Conservation (phyloP, 2,797 vertebrate genomes). For the Falco biarmicus region DNA sequence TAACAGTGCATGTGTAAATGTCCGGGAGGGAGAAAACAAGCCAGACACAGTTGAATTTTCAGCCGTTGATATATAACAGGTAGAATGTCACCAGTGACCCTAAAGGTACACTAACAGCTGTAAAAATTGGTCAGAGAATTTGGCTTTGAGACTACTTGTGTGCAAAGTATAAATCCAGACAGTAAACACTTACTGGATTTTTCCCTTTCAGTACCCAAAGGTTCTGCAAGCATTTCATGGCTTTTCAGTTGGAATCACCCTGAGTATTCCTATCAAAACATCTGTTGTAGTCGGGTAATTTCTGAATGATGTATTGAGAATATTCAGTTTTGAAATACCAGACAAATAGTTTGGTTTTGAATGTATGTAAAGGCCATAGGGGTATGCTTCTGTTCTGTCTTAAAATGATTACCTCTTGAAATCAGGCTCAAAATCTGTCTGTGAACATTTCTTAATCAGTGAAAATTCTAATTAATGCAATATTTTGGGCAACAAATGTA, state of each 20-base stretch:
- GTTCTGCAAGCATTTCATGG: neutral
- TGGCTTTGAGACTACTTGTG: neutral
- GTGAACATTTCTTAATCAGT: neutral
- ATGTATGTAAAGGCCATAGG: neutral
- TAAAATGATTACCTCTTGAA: neutral
- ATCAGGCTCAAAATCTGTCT: neutral
- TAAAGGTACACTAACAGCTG: neutral
- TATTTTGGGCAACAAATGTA: neutral
- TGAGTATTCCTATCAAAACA: neutral
- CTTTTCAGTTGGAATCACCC: neutral
- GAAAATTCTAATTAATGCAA: neutral
- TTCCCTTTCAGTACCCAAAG: neutral
- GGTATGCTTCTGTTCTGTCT: neutral
- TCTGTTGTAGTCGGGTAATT: neutral
- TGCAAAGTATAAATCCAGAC: neutral
- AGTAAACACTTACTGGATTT: neutral
- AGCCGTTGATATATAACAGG: neutral
- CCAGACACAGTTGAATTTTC: neutral
- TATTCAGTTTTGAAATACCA: neutral
- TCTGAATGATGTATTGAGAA: neutral
- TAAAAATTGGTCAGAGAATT: neutral
- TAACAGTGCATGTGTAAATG: neutral
- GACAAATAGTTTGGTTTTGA: neutral
- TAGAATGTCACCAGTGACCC: neutral
- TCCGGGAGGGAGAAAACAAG: neutral